These are phyloP conservation scores for Leptopilina drosophilae DNA, from an alignment of 2,888 invertebrate genomes.

Conservation along the genomic window DNA sequence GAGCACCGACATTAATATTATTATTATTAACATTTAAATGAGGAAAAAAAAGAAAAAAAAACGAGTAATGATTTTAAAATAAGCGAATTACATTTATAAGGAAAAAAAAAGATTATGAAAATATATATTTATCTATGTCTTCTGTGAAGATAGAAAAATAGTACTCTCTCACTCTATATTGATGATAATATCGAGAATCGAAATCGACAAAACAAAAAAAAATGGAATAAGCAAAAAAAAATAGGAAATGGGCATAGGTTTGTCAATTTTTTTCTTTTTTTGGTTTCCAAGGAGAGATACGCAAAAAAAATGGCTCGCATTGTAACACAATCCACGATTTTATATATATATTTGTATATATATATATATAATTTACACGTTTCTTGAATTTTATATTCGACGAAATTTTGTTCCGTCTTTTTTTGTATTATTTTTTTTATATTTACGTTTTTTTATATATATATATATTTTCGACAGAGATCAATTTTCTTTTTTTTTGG, in stretches of 20 bases:
- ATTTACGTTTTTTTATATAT: too few species aligned
- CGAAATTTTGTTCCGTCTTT: slow-evolving; percentile 8
- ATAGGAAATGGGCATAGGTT: slow-evolving; percentile 57
- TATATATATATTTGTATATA: too few species aligned
- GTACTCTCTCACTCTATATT: slow-evolving; percentile 77
- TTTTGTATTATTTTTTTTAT: neutral
- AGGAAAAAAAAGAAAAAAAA: slow-evolving; percentile 45
- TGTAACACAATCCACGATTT: slow-evolving; percentile 42
- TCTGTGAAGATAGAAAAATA: slow-evolving; percentile 78
- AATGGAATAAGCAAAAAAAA: slow-evolving; percentile 53
- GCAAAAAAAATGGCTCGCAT: slow-evolving; percentile 49
- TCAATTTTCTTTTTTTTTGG: too few species aligned
- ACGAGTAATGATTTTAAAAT: slow-evolving; percentile 75
- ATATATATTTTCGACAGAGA: too few species aligned
- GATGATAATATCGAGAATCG: slow-evolving; percentile 70
- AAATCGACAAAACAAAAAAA: slow-evolving; percentile 65
- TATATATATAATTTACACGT: slow-evolving; percentile 47
- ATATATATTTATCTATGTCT: slow-evolving; percentile 78
- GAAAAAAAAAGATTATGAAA: slow-evolving; percentile 75
- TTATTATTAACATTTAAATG: slow-evolving; percentile 74
- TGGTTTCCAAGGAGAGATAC: slow-evolving; percentile 54
- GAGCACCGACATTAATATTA: slow-evolving; percentile 76
- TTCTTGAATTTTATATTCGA: slow-evolving; percentile 54
- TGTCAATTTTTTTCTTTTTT: slow-evolving; percentile 58
- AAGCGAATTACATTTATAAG: slow-evolving; percentile 77